These are phyloP conservation scores for Saccostrea glomerata DNA, from an alignment of 1,140 invertebrate genomes.

Conservation along the genomic window DNA sequence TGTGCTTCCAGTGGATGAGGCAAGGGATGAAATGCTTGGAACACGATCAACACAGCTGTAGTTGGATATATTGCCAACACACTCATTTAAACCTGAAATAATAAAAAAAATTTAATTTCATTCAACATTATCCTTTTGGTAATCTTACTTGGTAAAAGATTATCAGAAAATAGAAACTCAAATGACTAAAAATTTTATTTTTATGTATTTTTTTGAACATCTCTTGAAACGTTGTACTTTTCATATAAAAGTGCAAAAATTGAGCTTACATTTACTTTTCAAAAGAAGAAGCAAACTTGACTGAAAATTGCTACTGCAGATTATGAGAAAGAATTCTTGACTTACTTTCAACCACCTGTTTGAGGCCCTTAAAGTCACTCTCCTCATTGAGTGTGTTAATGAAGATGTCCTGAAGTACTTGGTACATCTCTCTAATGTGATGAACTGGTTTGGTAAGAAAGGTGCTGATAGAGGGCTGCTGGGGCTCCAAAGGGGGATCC, in stretches of 20 bases:
- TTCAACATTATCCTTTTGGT: no score
- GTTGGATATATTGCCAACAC: constrained; percentile 71
- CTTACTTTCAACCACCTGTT: constrained; percentile 72
- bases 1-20: constrained; percentile 48
- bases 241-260: no score
- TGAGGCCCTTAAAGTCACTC: constrained; percentile 67
- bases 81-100: constrained; percentile 67
- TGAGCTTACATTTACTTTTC: no score
- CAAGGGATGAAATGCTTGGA: constrained; percentile 68
- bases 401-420: constrained; percentile 70
- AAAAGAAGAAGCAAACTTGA: no score
- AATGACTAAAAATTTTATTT: no score
- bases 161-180: no score
- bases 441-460: constrained; percentile 72
- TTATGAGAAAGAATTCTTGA: not conserved
- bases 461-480: constrained; percentile 70
- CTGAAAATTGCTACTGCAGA: not conserved
- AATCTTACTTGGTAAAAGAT: no score
- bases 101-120: no score
- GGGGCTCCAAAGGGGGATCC: constrained; percentile 61
- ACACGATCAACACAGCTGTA: constrained; percentile 70
- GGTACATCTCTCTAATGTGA: constrained; percentile 73
- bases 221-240: no score
- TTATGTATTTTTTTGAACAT: no score
- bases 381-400: constrained; percentile 61